Evolutionary conservation across 2,888 invertebrate species (phyloP), one percentile per base, ranked within the genome.

Genomic region (Scelioninae gen. 2): DNA sequence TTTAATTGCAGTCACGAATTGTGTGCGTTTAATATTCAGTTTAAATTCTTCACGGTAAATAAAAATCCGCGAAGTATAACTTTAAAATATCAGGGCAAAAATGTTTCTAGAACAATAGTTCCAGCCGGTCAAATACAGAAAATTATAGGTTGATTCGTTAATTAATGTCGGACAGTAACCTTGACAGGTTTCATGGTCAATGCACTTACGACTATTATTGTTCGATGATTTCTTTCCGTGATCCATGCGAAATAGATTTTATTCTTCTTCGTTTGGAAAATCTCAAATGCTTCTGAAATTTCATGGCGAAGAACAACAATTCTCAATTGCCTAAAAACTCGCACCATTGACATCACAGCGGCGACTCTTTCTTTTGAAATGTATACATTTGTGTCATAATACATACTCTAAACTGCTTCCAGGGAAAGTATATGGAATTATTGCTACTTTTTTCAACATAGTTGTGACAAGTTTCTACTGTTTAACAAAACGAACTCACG

Each of bases 201-300:
- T 81, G 79, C 69, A 76, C 77, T 80, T 76, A 79, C 79, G 77
- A 78, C 79, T 75, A 79, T 79, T 77, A 79, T 77, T 61, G 15
- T 43, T 31, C 41, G 25, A 48, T 45, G 5, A 45, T 45, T 25
- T 45, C 13, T 25, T 25, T 31, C 9, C 22, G 22, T 5, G 22
- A 22, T 4, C 22, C 22, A 5, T 4, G 22, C 22, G 22, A 22
- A 2, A 5, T 22, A 2, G 22, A n/a, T n/a, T n/a, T n/a, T n/a
- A n/a, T n/a, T n/a, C n/a, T n/a, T n/a, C n/a, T n/a, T n/a, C n/a
- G n/a, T n/a, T n/a, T n/a, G n/a, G n/a, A n/a, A n/a, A n/a, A n/a
- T n/a, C n/a, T n/a, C n/a, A n/a, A n/a, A n/a, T n/a, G n/a, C n/a
- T n/a, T n/a, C n/a, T n/a, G n/a, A n/a, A n/a, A n/a, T n/a, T 25